A percentile compares a stretch with the other conserved stretches of the same genome.
Evolutionary conservation across 2,797 vertebrate species (phyloP).

Genomic region (Intellagama lesueurii): DNA sequence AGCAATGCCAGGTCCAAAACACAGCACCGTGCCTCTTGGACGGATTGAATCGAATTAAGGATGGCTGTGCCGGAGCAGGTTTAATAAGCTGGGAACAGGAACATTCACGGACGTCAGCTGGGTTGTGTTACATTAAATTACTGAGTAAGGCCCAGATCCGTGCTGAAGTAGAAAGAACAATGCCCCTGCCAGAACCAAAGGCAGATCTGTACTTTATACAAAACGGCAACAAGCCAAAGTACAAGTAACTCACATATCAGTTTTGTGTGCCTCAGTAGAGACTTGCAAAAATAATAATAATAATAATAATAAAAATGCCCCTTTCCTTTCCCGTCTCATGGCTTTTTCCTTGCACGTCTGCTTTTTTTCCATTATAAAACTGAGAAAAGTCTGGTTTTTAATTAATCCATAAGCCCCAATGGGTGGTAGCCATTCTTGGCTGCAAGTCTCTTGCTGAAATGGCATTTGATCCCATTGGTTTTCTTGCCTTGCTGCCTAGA

Average conservation of each 20-base stretch:
- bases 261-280: not conserved
- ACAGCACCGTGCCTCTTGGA: accelerated
- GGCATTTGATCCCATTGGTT: too few relatives aligned
- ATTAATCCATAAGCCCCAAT: too few relatives aligned
- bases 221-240: not conserved
- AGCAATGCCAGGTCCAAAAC: conserved; percentile 24
- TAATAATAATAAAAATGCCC: not conserved
- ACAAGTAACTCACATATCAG: too few relatives aligned
- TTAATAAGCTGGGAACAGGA: conserved; percentile 10
- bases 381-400: too few relatives aligned
- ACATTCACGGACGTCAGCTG: not conserved
- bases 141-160: not conserved
- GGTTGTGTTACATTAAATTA: not conserved
- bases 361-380: too few relatives aligned
- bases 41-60: conserved; percentile 29
- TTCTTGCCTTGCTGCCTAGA: too few relatives aligned
- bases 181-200: not conserved
- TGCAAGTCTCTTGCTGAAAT: too few relatives aligned
- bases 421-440: too few relatives aligned
- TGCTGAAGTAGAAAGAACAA: not conserved
- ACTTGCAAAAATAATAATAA: not conserved
- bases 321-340: not conserved
- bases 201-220: not conserved
- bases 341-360: too few relatives aligned
- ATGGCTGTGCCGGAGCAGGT: conserved; percentile 8